Base-by-base conservation (phyloP, 2,113 vertebrate genomes). In the Anhinga rufa region DNA sequence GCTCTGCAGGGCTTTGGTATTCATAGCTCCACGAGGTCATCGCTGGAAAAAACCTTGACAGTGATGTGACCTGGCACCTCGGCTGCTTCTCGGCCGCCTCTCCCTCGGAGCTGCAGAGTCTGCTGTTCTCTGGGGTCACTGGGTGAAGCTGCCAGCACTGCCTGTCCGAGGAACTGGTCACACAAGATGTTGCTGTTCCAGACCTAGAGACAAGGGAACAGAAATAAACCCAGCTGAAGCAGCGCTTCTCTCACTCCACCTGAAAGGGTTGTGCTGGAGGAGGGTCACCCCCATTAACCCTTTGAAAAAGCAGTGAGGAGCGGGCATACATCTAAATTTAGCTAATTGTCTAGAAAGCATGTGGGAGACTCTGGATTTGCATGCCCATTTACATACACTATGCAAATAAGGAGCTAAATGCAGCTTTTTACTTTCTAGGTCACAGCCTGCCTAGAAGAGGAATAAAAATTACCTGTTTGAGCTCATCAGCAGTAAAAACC, bases 101-200 rank as follows among this genome's bases (percentile, higher is more conserved):
- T 97, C 78, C 97, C 98, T 95, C 89, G 98, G 94, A 99, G 98
- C 97, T 98, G 98, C 77, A 99, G 98, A 91, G 55, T 97, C 97
- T 98, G 99, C 72, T 94, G 96, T 31, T 97, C 88, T 11, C 80
- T 44, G 83, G 95, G 93, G 94, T 99, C 98, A 4, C 90, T 95
- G 42, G 97, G 98, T 22, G 97, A 95, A 5, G 98, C 99, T 14
- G 98, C 89, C 94, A 99, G 92, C 82, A 98, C 98, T 34, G 99
- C 98, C 92, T 99, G 98, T 54, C 99, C 99, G 88, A 99, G 96
- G 66, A 99, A 98, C 88, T 97, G 97, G 93, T 99, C 99, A 34
- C 98, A 97, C 48, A 99, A 97, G 17, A 98, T 77, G 3, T 97
- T 98, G 83, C 98, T 98, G 98, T 98, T 98, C 99, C 99, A 99